A percentile compares a stretch with the other conserved stretches of the same genome.
Conservation (phyloP, 2,113 vertebrate genomes). For the Lonchura striata region DNA sequence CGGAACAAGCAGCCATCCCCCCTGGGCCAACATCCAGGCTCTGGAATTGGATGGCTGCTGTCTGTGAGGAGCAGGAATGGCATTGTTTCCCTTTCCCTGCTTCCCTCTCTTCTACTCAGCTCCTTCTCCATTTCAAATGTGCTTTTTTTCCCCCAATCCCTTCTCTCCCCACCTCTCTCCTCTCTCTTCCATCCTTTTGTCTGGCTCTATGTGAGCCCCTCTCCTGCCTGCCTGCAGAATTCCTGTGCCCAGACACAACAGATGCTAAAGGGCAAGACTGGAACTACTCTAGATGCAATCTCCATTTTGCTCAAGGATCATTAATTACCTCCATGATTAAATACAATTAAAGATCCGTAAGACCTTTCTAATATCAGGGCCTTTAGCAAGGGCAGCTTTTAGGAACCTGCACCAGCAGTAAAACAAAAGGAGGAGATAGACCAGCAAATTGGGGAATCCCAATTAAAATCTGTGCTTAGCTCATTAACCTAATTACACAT, state of each 20-base stretch:
- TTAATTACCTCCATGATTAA: constrained; percentile 66
- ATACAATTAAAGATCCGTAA: constrained; percentile 64
- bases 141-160: neutral
- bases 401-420: constrained; percentile 18
- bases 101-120: neutral
- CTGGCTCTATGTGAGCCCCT: neutral
- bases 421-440: constrained; percentile 54
- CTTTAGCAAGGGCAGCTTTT: constrained; percentile 43
- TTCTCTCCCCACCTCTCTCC: neutral
- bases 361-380: constrained; percentile 57
- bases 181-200: neutral
- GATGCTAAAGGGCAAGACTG: constrained; percentile 45
- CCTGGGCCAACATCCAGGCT: neutral
- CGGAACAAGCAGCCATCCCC: neutral
- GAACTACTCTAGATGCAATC: constrained; percentile 53
- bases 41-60: neutral
- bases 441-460: constrained; percentile 54
- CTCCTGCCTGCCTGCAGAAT: neutral
- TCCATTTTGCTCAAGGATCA: constrained; percentile 57
- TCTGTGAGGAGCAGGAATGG: neutral
- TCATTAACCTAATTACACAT: constrained; percentile 66
- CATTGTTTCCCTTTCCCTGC: neutral
- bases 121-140: neutral
- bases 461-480: constrained; percentile 49
- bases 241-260: constrained; percentile 46